A percentile compares a stretch with the other conserved stretches of the same genome.
phyloP scores from a whole-genome alignment of 1,140 invertebrate genomes.

The Temnothorax curvispinosus region DNA sequence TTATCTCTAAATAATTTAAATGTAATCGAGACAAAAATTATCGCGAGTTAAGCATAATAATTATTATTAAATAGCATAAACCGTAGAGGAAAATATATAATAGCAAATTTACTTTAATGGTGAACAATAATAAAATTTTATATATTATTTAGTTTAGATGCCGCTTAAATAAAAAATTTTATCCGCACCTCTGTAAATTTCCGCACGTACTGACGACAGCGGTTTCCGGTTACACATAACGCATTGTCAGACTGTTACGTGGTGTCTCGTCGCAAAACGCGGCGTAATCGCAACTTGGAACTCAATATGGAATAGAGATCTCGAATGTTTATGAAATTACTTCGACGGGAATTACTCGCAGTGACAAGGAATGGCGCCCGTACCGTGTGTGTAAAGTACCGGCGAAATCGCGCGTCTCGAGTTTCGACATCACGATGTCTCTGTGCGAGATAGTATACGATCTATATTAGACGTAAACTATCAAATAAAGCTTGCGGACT shows the following conservation, averaged over 20 bases:
- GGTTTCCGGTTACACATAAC: slow-evolving; percentile 53
- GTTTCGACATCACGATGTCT: slow-evolving; percentile 29
- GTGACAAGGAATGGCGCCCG: slow-evolving; percentile 14
- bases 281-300: slow-evolving; percentile 27
- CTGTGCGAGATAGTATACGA: slow-evolving; percentile 13
- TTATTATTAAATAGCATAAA: neutral
- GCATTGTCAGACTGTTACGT: slow-evolving; percentile 26
- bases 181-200: slow-evolving; percentile 39
- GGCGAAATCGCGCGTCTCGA: slow-evolving; percentile 28
- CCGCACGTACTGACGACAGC: slow-evolving; percentile 16
- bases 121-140: neutral
- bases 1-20: slow-evolving; percentile 24
- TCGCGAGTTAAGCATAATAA: neutral
- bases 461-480: slow-evolving; percentile 32
- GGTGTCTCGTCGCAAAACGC: slow-evolving; percentile 13
- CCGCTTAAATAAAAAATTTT: slow-evolving; percentile 4
- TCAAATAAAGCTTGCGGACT: slow-evolving; percentile 14
- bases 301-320: slow-evolving; percentile 29
- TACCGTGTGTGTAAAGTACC: slow-evolving; percentile 18
- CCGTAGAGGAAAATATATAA: no score
- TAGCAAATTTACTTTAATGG: neutral
- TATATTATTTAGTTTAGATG: neutral
- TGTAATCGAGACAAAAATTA: neutral
- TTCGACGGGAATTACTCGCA: neutral
- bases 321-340: slow-evolving; percentile 48